A percentile compares a stretch with the other conserved stretches of the same genome.
Evolutionary conservation across 2,113 vertebrate species (phyloP).

Genomic region (Sinocyclocheilus rhinocerous): DNA sequence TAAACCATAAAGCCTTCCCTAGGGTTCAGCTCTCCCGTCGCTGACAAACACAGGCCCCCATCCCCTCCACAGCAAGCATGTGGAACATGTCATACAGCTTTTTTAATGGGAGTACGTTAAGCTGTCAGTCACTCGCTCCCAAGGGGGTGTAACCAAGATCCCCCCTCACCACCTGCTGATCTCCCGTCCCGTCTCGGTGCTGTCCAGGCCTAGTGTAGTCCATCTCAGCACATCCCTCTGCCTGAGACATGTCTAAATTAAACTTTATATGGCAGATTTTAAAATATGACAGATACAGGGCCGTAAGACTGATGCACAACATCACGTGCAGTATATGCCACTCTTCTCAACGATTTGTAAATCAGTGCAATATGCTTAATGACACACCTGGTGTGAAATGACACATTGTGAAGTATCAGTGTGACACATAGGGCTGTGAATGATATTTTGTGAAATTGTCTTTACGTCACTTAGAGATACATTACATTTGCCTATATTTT

Average conservation of each 20-base stretch:
- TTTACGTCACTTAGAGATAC: neutral
- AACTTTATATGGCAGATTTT: slow-evolving; percentile 61
- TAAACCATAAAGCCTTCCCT: slow-evolving; percentile 30
- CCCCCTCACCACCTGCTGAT: slow-evolving; percentile 33
- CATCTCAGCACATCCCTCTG: slow-evolving; percentile 44
- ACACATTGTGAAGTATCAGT: neutral
- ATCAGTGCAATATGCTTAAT: slow-evolving; percentile 10
- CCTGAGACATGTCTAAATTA: slow-evolving; percentile 54
- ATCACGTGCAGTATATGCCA: neutral
- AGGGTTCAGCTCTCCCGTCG: slow-evolving; percentile 45
- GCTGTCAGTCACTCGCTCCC: slow-evolving; percentile 57
- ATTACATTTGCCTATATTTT: no score
- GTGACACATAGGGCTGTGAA: neutral
- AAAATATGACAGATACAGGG: slow-evolving; percentile 73
- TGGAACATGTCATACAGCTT: slow-evolving; percentile 57
- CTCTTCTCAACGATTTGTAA: neutral
- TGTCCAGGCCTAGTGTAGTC: slow-evolving; percentile 31
- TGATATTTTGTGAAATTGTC: neutral
- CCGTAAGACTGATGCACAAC: slow-evolving; percentile 14
- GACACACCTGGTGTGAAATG: slow-evolving; percentile 8
- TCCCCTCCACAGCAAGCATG: slow-evolving; percentile 47
- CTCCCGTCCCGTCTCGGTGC: slow-evolving; percentile 26
- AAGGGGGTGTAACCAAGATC: slow-evolving; percentile 54
- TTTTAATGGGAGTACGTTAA: slow-evolving; percentile 57
- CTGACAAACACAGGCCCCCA: slow-evolving; percentile 8